Evolutionary conservation across 2,888 invertebrate genomes (phyloP).

Genomic region (Erpobdella octoculata): DNA sequence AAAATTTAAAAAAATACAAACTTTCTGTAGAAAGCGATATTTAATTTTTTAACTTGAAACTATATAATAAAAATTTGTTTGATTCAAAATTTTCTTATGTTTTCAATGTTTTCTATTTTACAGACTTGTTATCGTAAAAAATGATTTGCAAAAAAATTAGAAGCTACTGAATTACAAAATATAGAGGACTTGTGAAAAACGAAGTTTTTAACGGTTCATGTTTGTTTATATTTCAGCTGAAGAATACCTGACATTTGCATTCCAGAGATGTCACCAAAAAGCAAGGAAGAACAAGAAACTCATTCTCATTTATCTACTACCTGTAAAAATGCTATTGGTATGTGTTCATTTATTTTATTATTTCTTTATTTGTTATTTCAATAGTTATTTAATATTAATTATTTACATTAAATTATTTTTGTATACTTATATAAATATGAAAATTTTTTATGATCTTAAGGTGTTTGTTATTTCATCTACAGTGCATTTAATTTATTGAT

Average conservation of each 20-base stretch:
- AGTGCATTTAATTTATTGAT: background rate
- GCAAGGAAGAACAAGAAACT: constrained; percentile 76
- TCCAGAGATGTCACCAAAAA: constrained; percentile 74
- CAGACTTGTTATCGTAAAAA: too few relatives aligned
- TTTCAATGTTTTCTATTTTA: too few relatives aligned
- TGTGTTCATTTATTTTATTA: constrained; percentile 33
- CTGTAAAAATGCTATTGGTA: constrained; percentile 85
- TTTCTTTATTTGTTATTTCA: background rate
- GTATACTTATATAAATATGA: background rate
- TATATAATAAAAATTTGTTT: too few relatives aligned
- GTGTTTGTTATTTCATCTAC: background rate
- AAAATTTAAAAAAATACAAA: too few relatives aligned
- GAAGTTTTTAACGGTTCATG: too few relatives aligned
- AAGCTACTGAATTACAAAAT: background rate
- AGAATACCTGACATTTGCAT: constrained; percentile 82
- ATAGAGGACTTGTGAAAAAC: background rate
- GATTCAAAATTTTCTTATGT: too few relatives aligned
- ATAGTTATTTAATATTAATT: background rate
- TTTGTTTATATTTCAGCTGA: constrained; percentile 67
- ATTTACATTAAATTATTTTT: background rate
- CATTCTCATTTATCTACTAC: constrained; percentile 87
- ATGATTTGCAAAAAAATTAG: too few relatives aligned
- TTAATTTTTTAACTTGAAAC: too few relatives aligned
- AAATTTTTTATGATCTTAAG: background rate
- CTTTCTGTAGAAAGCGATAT: too few relatives aligned